These are phyloP conservation scores for Venusia cambrica DNA, from an alignment of 2,888 invertebrate genomes.

Conservation along the genomic window DNA sequence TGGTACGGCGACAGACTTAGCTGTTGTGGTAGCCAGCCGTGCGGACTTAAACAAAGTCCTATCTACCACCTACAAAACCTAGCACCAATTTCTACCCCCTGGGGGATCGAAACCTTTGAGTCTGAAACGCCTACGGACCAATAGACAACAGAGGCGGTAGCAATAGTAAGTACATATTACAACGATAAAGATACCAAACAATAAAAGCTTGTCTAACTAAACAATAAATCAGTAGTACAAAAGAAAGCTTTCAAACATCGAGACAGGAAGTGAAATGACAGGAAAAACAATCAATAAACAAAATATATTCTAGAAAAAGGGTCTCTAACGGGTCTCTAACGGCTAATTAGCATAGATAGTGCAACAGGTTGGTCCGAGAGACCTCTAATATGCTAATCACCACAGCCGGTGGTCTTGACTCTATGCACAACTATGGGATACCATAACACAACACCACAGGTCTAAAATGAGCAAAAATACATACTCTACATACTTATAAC, in stretches of 20 bases:
- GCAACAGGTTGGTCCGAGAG: slow-evolving; percentile 44
- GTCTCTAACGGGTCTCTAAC: slow-evolving; percentile 48
- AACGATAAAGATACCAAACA: too few species aligned
- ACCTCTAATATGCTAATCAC: slow-evolving; percentile 20
- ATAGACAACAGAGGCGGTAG: too few species aligned
- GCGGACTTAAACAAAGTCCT: too few species aligned
- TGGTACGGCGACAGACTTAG: too few species aligned
- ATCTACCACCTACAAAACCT: too few species aligned
- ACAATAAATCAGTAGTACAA: not conserved
- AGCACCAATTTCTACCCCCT: too few species aligned
- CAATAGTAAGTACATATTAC: too few species aligned
- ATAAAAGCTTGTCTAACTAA: too few species aligned
- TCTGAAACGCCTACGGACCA: too few species aligned
- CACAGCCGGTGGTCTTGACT: slow-evolving; percentile 22
- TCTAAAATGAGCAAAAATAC: not conserved
- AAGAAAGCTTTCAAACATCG: slow-evolving; percentile 3
- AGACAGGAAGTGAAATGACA: slow-evolving; percentile 19
- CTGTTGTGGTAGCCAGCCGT: too few species aligned
- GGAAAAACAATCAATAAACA: slow-evolving; percentile 29
- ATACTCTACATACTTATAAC: too few species aligned
- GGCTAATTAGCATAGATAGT: slow-evolving; percentile 58
- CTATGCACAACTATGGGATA: slow-evolving; percentile 17
- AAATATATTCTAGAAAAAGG: slow-evolving; percentile 42
- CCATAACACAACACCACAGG: slow-evolving; percentile 2
- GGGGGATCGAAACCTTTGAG: too few species aligned